Evolutionary conservation across 1,140 invertebrate species (phyloP), one percentile per base, ranked within the genome.

Genomic region (Drosophila dunni): DNA sequence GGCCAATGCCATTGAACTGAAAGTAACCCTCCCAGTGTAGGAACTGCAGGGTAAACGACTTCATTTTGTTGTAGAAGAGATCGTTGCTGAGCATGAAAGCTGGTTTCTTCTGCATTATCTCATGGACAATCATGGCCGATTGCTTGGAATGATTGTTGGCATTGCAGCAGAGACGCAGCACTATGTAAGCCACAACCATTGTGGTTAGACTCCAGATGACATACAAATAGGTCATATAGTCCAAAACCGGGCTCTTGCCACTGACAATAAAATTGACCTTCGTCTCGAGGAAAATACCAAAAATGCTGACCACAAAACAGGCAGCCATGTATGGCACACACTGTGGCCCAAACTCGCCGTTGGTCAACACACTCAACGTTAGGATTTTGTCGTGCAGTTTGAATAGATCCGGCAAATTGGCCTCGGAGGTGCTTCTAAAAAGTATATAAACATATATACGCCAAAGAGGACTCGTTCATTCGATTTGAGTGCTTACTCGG

Each of bases 31-130:
- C 92, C 82, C 92, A 92, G 71, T 92, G 91, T 0, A 92, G 66
- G 33, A 91, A 91, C 50, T 92, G 91, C 66, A 92, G 50, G 0
- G 91, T 92, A 46, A 92, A 92, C 3, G 88, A 91, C 53, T 92
- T 92, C 92, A 92, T 92, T 68, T 92, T 92, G 63, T 92, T 92
- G 54, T 92, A 92, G 36, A 88, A 92, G 0, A 90, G 61, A 81
- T 92, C 91, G 44, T 92, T 91, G 67, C 84, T 90, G 7, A 92
- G 57, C 91, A 92, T 92, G 38, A 92, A 92, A 1, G 81, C 78
- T 0, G 92, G 92, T 34, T 92, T 92, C 76, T 92, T 92, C n/a
- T 92, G 92, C 80, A 92, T 90, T 17, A 92, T 92, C 71, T 92
- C 91, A 40, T 92, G 92, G 4, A 92, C 88, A 42, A 92, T 90